A percentile compares a stretch with the other conserved stretches of the same genome.
Evolutionary conservation across 2,113 vertebrate species (phyloP).

Genomic region (Chamaetylas fuelleborni): DNA sequence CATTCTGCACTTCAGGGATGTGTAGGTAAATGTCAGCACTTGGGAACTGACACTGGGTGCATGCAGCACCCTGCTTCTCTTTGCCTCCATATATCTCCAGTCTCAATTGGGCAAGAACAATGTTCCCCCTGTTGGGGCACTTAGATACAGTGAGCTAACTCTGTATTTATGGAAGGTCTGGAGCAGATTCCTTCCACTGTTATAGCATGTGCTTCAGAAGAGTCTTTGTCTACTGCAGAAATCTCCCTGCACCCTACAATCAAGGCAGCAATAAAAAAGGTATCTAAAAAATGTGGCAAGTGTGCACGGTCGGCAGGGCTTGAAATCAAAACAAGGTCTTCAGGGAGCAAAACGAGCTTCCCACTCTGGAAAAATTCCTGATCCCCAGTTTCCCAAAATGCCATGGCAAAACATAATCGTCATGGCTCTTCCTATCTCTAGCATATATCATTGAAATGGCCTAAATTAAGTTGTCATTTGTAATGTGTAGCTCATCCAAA

Average conservation of each 20-base stretch:
- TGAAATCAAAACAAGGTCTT: not conserved
- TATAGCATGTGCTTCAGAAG: not conserved
- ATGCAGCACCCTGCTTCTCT: not conserved
- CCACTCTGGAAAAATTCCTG: not conserved
- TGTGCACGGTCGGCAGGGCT: not conserved
- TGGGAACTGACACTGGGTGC: not conserved
- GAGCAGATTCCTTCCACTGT: not conserved
- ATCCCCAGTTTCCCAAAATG: not conserved
- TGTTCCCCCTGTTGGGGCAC: not conserved
- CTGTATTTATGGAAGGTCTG: not conserved
- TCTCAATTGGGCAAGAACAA: not conserved
- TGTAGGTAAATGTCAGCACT: not conserved
- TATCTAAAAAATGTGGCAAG: conserved; percentile 7
- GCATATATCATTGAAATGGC: not conserved
- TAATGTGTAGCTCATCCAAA: not conserved
- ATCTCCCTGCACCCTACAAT: not conserved
- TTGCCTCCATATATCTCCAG: not conserved
- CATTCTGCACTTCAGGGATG: accelerated
- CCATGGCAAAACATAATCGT: not conserved
- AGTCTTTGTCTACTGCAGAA: not conserved
- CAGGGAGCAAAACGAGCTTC: not conserved
- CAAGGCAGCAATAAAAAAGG: not conserved
- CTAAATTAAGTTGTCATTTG: not conserved
- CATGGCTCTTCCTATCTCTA: not conserved
- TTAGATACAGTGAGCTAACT: not conserved